phyloP scores from a whole-genome alignment of 2,797 vertebrate genomes.

The Syndactyla subalaris region DNA sequence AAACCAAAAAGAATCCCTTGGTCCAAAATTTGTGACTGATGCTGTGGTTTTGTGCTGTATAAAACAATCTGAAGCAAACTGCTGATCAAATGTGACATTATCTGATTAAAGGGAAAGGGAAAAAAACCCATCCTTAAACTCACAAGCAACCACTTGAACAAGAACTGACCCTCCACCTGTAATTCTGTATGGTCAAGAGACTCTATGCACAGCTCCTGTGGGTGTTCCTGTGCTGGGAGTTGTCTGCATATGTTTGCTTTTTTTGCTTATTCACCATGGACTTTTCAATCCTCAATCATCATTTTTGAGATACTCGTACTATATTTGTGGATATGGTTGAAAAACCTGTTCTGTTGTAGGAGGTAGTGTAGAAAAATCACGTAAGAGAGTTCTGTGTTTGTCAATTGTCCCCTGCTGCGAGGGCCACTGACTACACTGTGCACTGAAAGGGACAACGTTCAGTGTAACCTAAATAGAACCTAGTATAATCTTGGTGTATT shows the following conservation, averaged over 20 bases:
- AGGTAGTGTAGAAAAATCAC: background rate
- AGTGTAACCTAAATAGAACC: background rate
- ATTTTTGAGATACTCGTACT: background rate
- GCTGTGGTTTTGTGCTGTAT: background rate
- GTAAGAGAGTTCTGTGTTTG: background rate
- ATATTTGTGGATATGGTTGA: background rate
- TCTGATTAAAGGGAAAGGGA: background rate
- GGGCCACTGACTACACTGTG: background rate
- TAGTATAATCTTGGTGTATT: too few species aligned
- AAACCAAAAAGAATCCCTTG: background rate
- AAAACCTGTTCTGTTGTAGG: background rate
- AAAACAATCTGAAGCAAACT: background rate
- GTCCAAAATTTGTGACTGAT: background rate
- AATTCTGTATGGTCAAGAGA: background rate
- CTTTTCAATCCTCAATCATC: background rate
- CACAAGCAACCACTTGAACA: background rate
- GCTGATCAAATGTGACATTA: background rate
- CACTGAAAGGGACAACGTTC: background rate
- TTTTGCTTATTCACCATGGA: background rate
- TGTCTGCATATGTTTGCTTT: background rate
- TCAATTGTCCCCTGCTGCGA: background rate
- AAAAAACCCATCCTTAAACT: background rate
- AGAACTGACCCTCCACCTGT: background rate
- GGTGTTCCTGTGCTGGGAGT: background rate
- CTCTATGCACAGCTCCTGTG: background rate